Evolutionary conservation across 2,888 invertebrate species (phyloP).

Genomic region (Deladenus siricidicola): DNA sequence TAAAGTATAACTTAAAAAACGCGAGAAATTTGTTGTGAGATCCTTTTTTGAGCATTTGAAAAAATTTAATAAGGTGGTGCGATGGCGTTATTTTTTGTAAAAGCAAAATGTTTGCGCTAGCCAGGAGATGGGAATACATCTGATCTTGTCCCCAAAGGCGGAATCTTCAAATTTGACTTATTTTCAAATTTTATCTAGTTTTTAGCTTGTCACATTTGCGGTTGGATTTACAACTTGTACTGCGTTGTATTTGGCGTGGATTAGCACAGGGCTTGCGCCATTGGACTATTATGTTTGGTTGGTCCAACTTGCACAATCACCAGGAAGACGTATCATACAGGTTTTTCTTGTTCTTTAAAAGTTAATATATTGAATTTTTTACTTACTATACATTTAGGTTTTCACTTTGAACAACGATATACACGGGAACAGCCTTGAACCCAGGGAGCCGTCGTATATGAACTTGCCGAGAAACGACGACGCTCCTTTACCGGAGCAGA

Average conservation of each 20-base stretch:
- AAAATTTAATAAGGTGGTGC: too few relatives aligned
- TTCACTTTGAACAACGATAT: conserved; percentile 5
- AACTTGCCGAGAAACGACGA: not conserved
- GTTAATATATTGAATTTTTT: not conserved
- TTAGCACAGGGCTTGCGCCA: conserved; percentile 4
- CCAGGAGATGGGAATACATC: too few relatives aligned
- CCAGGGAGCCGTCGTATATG: too few relatives aligned
- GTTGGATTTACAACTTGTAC: not conserved
- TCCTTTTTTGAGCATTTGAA: too few relatives aligned
- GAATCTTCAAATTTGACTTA: too few relatives aligned
- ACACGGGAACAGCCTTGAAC: too few relatives aligned
- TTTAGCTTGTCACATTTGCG: not conserved
- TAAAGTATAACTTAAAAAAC: too few relatives aligned
- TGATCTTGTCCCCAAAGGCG: too few relatives aligned
- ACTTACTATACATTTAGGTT: not conserved
- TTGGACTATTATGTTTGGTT: conserved; percentile 10
- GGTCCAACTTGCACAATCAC: conserved; percentile 6
- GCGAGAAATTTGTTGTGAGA: too few relatives aligned
- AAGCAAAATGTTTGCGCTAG: too few relatives aligned
- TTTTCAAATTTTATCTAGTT: not conserved
- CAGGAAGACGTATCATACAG: conserved; percentile 3
- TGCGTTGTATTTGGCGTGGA: conserved; percentile 3
- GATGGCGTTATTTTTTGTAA: too few relatives aligned
- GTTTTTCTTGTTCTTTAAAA: not conserved
- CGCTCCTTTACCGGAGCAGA: not conserved